Evolutionary conservation across 2,797 vertebrate species (phyloP).

Genomic region (Columba guinea): DNA sequence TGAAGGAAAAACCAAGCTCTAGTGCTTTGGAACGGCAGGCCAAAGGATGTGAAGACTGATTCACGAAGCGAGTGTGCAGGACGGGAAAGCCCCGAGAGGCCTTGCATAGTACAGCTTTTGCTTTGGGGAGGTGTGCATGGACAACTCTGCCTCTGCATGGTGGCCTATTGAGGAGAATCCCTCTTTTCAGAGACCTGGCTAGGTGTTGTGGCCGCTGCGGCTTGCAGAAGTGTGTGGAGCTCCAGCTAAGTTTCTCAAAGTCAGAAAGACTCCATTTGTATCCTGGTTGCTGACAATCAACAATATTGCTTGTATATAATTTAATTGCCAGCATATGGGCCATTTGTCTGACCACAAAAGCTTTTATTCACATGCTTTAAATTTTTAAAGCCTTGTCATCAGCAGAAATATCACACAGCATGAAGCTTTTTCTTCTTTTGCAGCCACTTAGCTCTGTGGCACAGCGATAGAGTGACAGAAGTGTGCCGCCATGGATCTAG

Average conservation of each 20-base stretch:
- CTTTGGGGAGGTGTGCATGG: accelerated
- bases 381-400: slow-evolving; percentile 30
- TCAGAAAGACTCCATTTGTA: neutral
- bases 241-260: neutral
- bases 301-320: neutral
- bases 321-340: slow-evolving; percentile 30
- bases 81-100: neutral
- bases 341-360: slow-evolving; percentile 29
- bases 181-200: neutral
- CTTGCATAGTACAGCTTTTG: neutral
- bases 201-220: neutral
- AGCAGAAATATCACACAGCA: neutral
- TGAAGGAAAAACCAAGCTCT: neutral
- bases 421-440: neutral
- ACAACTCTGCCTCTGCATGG: neutral
- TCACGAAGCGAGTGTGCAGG: neutral
- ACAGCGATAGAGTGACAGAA: neutral
- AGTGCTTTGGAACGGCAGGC: slow-evolving; percentile 3
- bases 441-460: neutral
- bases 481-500: neutral
- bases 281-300: neutral
- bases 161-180: accelerated
- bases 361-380: neutral
- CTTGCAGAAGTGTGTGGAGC: accelerated
- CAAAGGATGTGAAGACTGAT: neutral